Evolutionary conservation across 2,797 vertebrate genomes (phyloP), one percentile per base, ranked within the genome.

Genomic region (Atherinosoma microstoma): DNA sequence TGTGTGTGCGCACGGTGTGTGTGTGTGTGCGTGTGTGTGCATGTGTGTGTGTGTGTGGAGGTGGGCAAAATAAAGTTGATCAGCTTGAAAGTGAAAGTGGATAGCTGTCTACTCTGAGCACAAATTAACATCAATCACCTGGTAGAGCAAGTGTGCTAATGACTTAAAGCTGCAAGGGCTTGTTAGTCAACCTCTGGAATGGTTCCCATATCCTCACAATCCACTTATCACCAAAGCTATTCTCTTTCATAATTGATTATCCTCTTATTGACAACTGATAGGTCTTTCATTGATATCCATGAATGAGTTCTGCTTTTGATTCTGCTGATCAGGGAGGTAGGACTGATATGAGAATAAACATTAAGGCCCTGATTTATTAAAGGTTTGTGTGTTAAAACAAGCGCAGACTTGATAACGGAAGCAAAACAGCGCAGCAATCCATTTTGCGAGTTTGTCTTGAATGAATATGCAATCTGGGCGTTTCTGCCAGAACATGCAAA

Each of bases 81-180:
- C 87, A 76, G 78, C 74, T 80, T 69, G 74, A 84, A 80, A 92
- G 88, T 70, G 87, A 84, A 85, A 79, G 75, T 78, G 78, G 91
- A 92, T 80, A 81, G 91, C 88, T 93, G 90, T 91, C 90, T 73
- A 72, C 75, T 76, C 80, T n/a, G 0, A 38, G 86, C 83, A 79
- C 87, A 88, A 93, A 94, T 93, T 87, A 92, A 80, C 88, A 93
- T 93, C 51, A 82, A 94, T 93, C 92, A 92, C 69, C 16, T 71
- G 79, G 74, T 78, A 66, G 67, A 82, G 85, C 80, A 57, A 47
- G 67, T 84, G 73, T 64, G 16, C 85, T 92, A 93, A 94, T 94
- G 90, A 89, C 80, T 87, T 58, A 63, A 81, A 66, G 85, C 92
- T 89, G 84, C 69, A 74, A 86, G 90, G 84, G 78, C 88, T 92